phyloP scores from a whole-genome alignment of 2,113 vertebrate species.

The Podarcis cretensis region DNA sequence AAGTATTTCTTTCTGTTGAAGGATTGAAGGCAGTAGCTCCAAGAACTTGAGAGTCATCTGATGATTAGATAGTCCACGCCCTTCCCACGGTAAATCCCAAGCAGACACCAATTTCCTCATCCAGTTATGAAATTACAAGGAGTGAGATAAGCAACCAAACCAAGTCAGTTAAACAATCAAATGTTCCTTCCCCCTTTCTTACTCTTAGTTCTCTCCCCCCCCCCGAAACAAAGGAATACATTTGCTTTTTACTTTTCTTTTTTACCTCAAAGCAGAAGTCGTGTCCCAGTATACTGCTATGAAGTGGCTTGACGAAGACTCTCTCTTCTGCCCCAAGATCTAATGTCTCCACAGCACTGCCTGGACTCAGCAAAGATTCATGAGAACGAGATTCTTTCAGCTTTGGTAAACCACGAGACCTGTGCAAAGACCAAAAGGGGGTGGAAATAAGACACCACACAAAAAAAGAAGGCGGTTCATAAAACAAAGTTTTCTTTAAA shows the following conservation, averaged over 20 bases:
- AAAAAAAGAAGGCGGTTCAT: background rate
- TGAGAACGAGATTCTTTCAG: slow-evolving; percentile 92
- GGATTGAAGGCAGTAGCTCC: slow-evolving; percentile 35
- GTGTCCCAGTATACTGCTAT: slow-evolving; percentile 94
- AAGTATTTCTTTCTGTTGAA: slow-evolving; percentile 28
- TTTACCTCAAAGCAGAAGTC: slow-evolving; percentile 98
- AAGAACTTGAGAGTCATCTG: slow-evolving; percentile 2
- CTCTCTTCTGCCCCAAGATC: slow-evolving; percentile 90
- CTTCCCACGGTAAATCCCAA: background rate
- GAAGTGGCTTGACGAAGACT: slow-evolving; percentile 89
- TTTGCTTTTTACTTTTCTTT: background rate
- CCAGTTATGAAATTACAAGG: slow-evolving; percentile 9
- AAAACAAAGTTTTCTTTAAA: background rate
- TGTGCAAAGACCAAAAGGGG: slow-evolving; percentile 52
- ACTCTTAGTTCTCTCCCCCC: background rate
- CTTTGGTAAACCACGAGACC: slow-evolving; percentile 88
- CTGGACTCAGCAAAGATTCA: slow-evolving; percentile 91
- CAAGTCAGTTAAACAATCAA: background rate
- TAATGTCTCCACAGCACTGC: slow-evolving; percentile 88
- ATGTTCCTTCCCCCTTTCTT: background rate
- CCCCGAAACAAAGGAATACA: background rate
- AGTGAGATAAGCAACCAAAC: background rate
- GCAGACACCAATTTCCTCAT: slow-evolving; percentile 5
- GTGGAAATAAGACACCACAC: slow-evolving; percentile 19
- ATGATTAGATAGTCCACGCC: slow-evolving; percentile 36